Evolutionary conservation across 2,113 vertebrate genomes (phyloP).

Genomic region (Atherinomorus stipes): DNA sequence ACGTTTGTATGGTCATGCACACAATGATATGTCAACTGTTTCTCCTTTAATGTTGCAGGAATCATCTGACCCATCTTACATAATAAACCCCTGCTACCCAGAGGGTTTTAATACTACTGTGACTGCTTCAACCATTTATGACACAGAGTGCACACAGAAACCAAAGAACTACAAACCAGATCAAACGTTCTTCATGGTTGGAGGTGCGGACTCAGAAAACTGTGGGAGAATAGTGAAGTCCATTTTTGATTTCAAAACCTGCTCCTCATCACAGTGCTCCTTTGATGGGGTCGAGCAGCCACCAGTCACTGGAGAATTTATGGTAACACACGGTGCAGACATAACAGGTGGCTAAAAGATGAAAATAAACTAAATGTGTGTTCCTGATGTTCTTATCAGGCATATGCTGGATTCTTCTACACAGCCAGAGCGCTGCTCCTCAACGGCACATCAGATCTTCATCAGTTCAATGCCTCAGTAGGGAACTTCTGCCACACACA

Average conservation of each 20-base stretch:
- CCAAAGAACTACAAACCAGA: constrained; percentile 74
- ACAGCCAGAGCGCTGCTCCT: constrained; percentile 83
- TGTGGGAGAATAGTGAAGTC: constrained; percentile 84
- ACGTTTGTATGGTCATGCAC: background rate
- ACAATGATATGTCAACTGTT: background rate
- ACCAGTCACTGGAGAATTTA: constrained; percentile 86
- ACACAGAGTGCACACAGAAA: constrained; percentile 85
- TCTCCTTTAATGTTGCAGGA: constrained; percentile 43
- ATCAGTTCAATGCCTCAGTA: constrained; percentile 81
- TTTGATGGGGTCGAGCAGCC: constrained; percentile 88
- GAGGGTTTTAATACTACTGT: constrained; percentile 74
- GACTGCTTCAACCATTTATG: constrained; percentile 78
- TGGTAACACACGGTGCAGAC: constrained; percentile 82
- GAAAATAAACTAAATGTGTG: background rate
- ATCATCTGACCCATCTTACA: constrained; percentile 26
- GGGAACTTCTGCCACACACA: constrained; percentile 84
- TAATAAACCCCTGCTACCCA: constrained; percentile 90
- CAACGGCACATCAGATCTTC: constrained; percentile 78
- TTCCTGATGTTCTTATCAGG: constrained; percentile 76
- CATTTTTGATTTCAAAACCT: constrained; percentile 87
- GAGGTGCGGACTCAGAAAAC: constrained; percentile 79
- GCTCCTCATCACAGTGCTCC: constrained; percentile 82
- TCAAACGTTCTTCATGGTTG: constrained; percentile 76
- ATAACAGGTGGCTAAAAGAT: too few relatives aligned
- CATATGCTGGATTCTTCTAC: constrained; percentile 93